Conservation (phyloP, 2,113 vertebrate species). For the Rutilus rutilus region DNA sequence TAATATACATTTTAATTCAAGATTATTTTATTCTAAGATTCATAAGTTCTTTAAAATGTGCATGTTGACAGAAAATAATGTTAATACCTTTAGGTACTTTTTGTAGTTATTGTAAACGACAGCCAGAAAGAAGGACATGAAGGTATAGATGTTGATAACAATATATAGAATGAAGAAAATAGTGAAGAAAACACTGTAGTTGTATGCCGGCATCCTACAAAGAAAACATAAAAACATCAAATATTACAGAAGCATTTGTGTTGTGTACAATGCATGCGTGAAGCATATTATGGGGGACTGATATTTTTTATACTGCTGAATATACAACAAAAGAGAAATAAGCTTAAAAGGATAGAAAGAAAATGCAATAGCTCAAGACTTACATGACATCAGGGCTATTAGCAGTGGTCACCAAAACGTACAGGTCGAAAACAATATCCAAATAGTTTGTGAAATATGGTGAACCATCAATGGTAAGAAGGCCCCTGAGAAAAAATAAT, state of each 20-base stretch:
- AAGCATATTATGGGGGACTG: neutral
- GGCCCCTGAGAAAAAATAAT: constrained; percentile 72
- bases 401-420: constrained; percentile 90
- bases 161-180: constrained; percentile 91
- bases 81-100: constrained; percentile 89
- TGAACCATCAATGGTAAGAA: constrained; percentile 78
- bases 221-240: constrained; percentile 8
- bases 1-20: neutral
- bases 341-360: neutral
- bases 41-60: neutral
- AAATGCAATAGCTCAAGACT: constrained; percentile 48
- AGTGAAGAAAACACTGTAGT: constrained; percentile 81
- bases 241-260: neutral
- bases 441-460: constrained; percentile 88
- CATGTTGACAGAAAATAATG: neutral
- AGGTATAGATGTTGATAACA: constrained; percentile 92
- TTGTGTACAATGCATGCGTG: neutral
- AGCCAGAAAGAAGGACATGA: constrained; percentile 95
- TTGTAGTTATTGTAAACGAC: constrained; percentile 97
- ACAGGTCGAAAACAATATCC: constrained; percentile 87
- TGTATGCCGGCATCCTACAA: constrained; percentile 92
- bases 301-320: neutral
- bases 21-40: neutral
- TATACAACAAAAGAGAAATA: neutral
- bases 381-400: constrained; percentile 95